phyloP scores from a whole-genome alignment of 92 coral and sea anemone species.

The Virgularia gustaviana region DNA sequence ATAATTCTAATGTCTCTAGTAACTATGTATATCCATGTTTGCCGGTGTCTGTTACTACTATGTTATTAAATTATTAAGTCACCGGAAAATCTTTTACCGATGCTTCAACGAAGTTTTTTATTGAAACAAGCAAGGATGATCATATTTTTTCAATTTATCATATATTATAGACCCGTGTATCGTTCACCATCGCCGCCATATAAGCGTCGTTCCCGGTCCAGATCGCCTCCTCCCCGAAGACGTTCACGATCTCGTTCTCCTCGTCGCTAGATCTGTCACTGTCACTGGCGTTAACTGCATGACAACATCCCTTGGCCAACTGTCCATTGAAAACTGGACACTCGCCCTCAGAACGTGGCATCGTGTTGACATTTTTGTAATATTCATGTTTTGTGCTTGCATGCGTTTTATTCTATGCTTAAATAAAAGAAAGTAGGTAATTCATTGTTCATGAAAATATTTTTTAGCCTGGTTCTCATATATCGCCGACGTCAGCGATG shows the following conservation, averaged over 20 bases:
- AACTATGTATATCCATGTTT: not conserved
- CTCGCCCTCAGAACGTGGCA: no score
- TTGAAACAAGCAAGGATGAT: not conserved
- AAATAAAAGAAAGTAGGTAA: no score
- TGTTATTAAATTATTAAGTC: not conserved
- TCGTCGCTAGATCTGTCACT: conserved; percentile 69
- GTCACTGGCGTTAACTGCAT: no score
- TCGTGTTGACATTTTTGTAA: no score
- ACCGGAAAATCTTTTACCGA: not conserved
- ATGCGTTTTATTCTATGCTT: no score
- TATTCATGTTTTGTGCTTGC: no score
- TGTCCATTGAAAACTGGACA: no score
- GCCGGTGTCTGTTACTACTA: not conserved
- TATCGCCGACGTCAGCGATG: no score
- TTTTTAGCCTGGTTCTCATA: no score
- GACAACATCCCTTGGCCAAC: no score
- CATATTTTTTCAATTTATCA: not conserved
- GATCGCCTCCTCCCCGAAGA: conserved; percentile 68
- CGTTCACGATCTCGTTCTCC: conserved; percentile 73
- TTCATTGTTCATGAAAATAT: no score
- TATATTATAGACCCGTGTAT: conserved; percentile 47
- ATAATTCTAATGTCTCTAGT: not conserved
- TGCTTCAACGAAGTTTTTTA: not conserved
- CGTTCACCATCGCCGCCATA: conserved; percentile 76
- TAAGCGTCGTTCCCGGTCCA: conserved; percentile 80